Conservation (phyloP, 2,113 vertebrate species). For the Beaufortia kweichowensis region DNA sequence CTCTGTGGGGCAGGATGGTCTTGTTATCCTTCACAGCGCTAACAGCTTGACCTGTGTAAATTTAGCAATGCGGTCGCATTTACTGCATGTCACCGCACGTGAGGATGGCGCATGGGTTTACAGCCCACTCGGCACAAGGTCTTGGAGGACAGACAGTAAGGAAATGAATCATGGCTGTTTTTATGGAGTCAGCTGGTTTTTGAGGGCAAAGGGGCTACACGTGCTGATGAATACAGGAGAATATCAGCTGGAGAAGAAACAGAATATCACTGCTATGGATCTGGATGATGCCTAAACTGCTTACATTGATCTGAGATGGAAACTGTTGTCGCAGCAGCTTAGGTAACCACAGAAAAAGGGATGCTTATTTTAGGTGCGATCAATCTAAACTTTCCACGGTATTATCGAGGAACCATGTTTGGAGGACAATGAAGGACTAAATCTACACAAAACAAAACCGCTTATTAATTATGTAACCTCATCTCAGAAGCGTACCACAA, state of each 20-base stretch:
- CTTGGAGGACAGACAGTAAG: slow-evolving; percentile 25
- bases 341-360: not conserved
- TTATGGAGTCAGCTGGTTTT: slow-evolving; percentile 33
- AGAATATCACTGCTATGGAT: slow-evolving; percentile 26
- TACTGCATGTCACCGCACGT: slow-evolving; percentile 3
- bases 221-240: slow-evolving; percentile 20
- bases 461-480: not conserved
- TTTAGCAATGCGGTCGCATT: slow-evolving; percentile 4
- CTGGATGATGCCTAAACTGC: slow-evolving; percentile 15
- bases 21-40: not conserved
- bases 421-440: not conserved
- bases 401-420: not conserved
- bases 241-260: slow-evolving; percentile 1
- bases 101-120: not conserved
- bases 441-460: slow-evolving; percentile 1
- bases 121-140: slow-evolving; percentile 25
- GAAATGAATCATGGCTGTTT: slow-evolving; percentile 26
- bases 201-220: slow-evolving; percentile 14
- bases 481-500: not conserved
- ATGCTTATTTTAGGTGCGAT: not conserved
- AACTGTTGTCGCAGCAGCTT: slow-evolving; percentile 5
- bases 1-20: not conserved
- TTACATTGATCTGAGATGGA: slow-evolving; percentile 18
- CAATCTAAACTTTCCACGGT: not conserved
- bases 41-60: slow-evolving; percentile 17